A percentile compares a stretch with the other conserved stretches of the same genome.
These are phyloP conservation scores for Channa striata DNA, from an alignment of 2,797 vertebrate genomes.

Conservation along the genomic window DNA sequence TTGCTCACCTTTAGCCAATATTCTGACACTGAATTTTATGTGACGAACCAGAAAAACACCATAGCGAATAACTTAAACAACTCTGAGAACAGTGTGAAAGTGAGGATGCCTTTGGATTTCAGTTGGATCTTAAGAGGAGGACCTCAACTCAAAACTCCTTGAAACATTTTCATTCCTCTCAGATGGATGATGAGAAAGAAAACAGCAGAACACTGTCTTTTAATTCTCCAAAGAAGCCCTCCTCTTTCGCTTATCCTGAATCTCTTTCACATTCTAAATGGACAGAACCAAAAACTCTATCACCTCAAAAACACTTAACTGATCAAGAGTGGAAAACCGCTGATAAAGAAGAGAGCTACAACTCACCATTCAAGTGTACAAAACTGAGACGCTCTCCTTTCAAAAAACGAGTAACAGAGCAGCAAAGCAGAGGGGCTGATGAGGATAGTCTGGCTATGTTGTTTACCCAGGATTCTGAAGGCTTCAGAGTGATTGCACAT, in stretches of 20 bases:
- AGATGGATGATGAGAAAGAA: constrained; percentile 59
- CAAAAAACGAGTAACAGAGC: constrained; percentile 30
- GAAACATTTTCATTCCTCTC: constrained; percentile 20
- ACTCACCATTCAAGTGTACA: constrained; percentile 36
- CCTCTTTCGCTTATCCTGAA: constrained; percentile 6
- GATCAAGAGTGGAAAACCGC: constrained; percentile 11
- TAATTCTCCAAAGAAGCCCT: constrained; percentile 30
- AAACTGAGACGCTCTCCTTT: constrained; percentile 46
- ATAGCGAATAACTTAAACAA: not conserved
- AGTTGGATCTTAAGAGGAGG: constrained; percentile 19
- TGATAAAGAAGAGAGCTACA: constrained; percentile 45
- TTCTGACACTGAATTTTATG: constrained; percentile 34
- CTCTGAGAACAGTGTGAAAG: constrained; percentile 32
- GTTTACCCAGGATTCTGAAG: constrained; percentile 92
- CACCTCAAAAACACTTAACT: constrained; percentile 39
- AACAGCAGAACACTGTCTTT: constrained; percentile 19
- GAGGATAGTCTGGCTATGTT: constrained; percentile 76
- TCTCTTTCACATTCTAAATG: constrained; percentile 28
- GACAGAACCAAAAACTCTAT: constrained; percentile 27
- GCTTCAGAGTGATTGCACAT: constrained; percentile 89
- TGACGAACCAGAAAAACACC: constrained; percentile 16
- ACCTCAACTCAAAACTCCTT: constrained; percentile 67
- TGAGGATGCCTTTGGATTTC: constrained; percentile 33
- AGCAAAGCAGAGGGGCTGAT: constrained; percentile 21
- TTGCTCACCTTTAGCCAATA: constrained; percentile 49